phyloP scores from a whole-genome alignment of 2,113 vertebrate species.

The Onychostoma macrolepis region DNA sequence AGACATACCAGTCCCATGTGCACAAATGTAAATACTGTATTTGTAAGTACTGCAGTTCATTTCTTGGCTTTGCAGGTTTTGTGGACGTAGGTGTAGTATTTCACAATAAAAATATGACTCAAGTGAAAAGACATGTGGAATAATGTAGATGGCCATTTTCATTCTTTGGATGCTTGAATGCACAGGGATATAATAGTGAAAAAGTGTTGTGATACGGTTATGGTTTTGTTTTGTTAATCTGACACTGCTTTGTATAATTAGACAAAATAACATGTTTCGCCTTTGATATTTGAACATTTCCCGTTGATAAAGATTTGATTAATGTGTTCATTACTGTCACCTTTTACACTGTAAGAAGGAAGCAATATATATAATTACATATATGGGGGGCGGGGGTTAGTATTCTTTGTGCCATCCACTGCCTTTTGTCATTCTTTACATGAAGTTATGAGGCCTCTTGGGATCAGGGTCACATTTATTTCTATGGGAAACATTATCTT shows the following conservation, averaged over 20 bases:
- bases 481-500: neutral
- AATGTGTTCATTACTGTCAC: neutral
- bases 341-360: neutral
- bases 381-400: neutral
- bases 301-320: neutral
- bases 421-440: neutral
- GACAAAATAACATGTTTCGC: neutral
- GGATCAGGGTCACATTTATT: neutral
- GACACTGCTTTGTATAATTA: neutral
- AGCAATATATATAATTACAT: slow-evolving; percentile 1
- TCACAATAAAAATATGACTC: neutral
- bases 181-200: neutral
- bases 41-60: neutral
- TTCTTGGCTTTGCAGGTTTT: neutral
- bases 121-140: neutral
- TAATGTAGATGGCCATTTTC: neutral
- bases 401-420: neutral
- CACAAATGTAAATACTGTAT: neutral
- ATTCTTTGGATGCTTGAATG: neutral
- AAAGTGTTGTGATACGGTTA: neutral
- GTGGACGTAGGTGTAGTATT: neutral
- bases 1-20: neutral
- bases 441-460: neutral
- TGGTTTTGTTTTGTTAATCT: neutral
- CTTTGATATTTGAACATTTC: neutral